Conservation (phyloP, 2,113 vertebrate genomes). For the Desmodus rotundus region DNA sequence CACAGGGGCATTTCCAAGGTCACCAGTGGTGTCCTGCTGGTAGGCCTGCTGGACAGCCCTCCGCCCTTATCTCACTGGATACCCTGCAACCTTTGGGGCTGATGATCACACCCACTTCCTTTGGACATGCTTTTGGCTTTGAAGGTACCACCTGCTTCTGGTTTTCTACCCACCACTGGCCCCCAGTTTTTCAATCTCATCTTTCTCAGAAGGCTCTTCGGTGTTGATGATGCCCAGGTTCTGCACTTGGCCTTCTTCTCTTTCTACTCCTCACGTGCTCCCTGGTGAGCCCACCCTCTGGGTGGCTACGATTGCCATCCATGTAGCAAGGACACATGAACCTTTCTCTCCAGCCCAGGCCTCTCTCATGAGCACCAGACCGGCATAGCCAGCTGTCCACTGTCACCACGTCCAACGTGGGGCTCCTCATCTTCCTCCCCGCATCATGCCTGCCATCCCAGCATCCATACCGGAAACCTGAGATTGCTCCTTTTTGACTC, state of each 20-base stretch:
- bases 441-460: not conserved
- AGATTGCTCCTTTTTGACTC: fast-evolving
- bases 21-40: not conserved
- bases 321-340: not conserved
- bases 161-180: not conserved
- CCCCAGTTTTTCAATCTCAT: not conserved
- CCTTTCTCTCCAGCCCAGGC: not conserved
- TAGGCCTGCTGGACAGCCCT: not conserved
- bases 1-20: not conserved
- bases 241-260: not conserved
- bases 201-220: not conserved
- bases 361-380: not conserved
- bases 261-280: not conserved
- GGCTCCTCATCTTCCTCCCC: not conserved
- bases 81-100: not conserved
- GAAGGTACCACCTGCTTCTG: not conserved
- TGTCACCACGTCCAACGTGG: not conserved
- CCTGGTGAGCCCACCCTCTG: not conserved
- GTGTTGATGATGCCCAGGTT: not conserved
- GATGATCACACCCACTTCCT: not conserved
- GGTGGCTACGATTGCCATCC: not conserved
- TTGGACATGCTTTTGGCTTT: not conserved
- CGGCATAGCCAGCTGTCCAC: not conserved
- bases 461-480: not conserved
- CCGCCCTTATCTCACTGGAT: not conserved